phyloP scores from a whole-genome alignment of 2,113 vertebrate species.

The Psittacus erithacus region DNA sequence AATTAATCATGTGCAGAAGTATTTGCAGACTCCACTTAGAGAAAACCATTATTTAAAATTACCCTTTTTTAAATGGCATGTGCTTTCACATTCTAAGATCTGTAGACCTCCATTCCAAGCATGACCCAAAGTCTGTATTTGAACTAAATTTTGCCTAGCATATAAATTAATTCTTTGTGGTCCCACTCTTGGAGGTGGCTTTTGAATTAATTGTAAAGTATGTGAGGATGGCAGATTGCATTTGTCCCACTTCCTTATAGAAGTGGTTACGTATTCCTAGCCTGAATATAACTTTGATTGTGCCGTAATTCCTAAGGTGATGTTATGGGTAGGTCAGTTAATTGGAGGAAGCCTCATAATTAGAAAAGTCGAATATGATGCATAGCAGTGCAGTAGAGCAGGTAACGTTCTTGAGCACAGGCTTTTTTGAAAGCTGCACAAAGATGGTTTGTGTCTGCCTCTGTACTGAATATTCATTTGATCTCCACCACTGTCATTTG shows the following conservation, averaged over 20 bases:
- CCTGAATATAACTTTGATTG: not conserved
- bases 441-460: not conserved
- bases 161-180: not conserved
- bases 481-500: rapidly evolving
- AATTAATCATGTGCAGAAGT: not conserved
- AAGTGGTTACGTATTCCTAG: not conserved
- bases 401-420: not conserved
- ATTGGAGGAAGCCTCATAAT: not conserved
- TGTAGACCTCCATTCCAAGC: not conserved
- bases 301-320: not conserved
- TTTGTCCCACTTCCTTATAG: not conserved
- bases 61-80: not conserved
- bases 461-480: not conserved
- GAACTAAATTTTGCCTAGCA: not conserved
- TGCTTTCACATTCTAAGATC: not conserved
- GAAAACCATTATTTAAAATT: not conserved
- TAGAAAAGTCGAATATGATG: not conserved
- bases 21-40: not conserved
- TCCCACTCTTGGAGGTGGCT: not conserved
- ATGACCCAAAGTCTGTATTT: not conserved
- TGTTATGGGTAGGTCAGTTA: not conserved
- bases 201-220: not conserved
- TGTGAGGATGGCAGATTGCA: not conserved
- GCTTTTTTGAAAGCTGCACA: not conserved
- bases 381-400: not conserved